These are phyloP conservation scores for Parnassius glacialis DNA, from an alignment of 2,888 invertebrate species.

Conservation along the genomic window DNA sequence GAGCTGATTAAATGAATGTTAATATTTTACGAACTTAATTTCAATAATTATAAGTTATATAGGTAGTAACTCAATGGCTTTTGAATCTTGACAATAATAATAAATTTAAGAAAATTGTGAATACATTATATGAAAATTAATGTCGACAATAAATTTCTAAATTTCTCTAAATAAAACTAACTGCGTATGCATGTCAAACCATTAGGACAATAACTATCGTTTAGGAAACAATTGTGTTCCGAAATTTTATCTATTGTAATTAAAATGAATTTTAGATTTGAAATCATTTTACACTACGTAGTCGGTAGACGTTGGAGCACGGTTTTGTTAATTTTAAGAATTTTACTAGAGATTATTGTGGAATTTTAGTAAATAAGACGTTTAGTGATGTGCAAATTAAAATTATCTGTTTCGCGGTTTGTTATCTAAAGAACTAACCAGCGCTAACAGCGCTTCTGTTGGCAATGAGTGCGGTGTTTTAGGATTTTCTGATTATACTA, in stretches of 20 bases:
- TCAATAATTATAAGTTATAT: too few species aligned
- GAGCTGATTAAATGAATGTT: too few species aligned
- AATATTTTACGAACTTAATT: too few species aligned
- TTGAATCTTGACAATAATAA: slow-evolving; percentile 20
- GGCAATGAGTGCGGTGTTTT: slow-evolving; percentile 1
- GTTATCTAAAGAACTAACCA: slow-evolving; percentile 18
- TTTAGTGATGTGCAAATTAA: slow-evolving; percentile 24
- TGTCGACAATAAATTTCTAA: slow-evolving; percentile 27
- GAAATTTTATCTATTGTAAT: slow-evolving; percentile 36
- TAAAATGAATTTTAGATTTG: slow-evolving; percentile 41
- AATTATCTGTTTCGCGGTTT: slow-evolving; percentile 3
- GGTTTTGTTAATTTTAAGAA: slow-evolving; percentile 57
- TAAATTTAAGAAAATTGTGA: slow-evolving; percentile 11
- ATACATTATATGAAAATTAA: slow-evolving; percentile 22
- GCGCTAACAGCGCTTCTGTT: neutral
- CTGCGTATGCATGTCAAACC: slow-evolving; percentile 25
- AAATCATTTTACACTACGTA: slow-evolving; percentile 64
- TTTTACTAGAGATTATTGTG: slow-evolving; percentile 51
- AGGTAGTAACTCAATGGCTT: neutral
- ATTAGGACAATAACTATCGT: slow-evolving; percentile 24
- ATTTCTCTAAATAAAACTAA: slow-evolving; percentile 5
- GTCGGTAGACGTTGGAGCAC: slow-evolving; percentile 74
- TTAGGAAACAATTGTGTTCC: slow-evolving; percentile 32
- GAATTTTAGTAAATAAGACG: slow-evolving; percentile 38
- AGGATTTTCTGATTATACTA: neutral